Conservation (phyloP, 2,113 vertebrate species). For the Copsychus sechellarum region DNA sequence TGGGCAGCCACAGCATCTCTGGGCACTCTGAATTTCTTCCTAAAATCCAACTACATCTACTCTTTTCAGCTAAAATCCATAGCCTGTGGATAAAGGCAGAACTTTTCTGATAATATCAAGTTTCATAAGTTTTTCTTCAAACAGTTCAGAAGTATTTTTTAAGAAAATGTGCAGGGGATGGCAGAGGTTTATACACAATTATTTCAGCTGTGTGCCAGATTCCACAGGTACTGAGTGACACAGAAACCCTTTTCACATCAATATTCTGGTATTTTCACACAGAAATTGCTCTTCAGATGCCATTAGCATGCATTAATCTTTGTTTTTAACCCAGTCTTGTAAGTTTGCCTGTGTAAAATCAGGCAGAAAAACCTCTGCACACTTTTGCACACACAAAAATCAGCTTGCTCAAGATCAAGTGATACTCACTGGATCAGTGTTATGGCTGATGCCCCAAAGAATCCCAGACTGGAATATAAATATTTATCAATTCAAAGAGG, state of each 20-base stretch:
- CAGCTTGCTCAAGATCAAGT: background rate
- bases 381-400: background rate
- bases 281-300: background rate
- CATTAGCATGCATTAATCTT: background rate
- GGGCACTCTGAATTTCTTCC: background rate
- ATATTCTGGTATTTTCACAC: background rate
- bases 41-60: background rate
- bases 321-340: background rate
- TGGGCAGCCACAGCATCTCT: background rate
- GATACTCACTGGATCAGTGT: background rate
- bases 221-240: background rate
- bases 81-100: background rate
- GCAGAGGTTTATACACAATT: background rate
- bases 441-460: conserved; percentile 31
- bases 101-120: background rate
- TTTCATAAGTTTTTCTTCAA: background rate
- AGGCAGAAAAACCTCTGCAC: background rate
- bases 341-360: background rate
- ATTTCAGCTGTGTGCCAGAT: background rate
- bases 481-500: conserved; percentile 40
- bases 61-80: background rate
- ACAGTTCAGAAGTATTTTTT: background rate
- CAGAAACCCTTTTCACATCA: background rate
- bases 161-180: background rate
- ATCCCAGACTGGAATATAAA: conserved; percentile 32